These are phyloP conservation scores for Botia kubotai DNA, from an alignment of 2,797 vertebrate genomes.

Conservation along the genomic window DNA sequence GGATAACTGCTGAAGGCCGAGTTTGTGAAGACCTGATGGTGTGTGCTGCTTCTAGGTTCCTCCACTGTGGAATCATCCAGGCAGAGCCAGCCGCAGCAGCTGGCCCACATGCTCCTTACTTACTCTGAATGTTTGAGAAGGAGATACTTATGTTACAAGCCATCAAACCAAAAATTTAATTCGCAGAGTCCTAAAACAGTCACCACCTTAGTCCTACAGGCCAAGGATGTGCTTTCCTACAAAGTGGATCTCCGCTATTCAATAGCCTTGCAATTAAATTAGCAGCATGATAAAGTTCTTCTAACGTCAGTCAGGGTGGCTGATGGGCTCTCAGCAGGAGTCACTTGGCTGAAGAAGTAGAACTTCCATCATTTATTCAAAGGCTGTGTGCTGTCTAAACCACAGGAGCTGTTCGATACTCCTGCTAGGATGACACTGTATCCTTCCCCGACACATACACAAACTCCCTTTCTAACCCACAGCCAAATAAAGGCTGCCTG, in stretches of 20 bases:
- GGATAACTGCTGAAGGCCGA: conserved; percentile 84
- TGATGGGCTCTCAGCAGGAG: conserved; percentile 27
- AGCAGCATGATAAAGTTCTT: background rate
- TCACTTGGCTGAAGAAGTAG: conserved; percentile 58
- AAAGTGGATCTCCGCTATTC: conserved; percentile 4
- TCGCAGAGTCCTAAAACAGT: background rate
- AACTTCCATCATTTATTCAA: conserved; percentile 70
- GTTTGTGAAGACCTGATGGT: conserved; percentile 85
- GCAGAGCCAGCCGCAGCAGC: conserved; percentile 93
- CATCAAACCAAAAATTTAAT: background rate
- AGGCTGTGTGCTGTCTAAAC: conserved; percentile 45
- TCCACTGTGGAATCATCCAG: conserved; percentile 82
- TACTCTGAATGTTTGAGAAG: conserved; percentile 14
- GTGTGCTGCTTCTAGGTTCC: conserved; percentile 58
- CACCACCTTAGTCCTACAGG: conserved; percentile 1
- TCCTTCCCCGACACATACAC: conserved; percentile 14
- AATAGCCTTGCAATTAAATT: conserved; percentile 5
- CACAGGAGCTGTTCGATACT: conserved; percentile 44
- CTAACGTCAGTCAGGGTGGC: background rate
- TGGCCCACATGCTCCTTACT: conserved; percentile 84
- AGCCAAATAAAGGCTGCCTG: background rate
- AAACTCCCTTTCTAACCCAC: conserved; percentile 16
- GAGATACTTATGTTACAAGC: background rate
- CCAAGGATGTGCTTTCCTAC: background rate
- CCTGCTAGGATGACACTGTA: conserved; percentile 55